These are phyloP conservation scores for Nothura maculosa DNA, from an alignment of 2,797 vertebrate genomes.

Conservation along the genomic window DNA sequence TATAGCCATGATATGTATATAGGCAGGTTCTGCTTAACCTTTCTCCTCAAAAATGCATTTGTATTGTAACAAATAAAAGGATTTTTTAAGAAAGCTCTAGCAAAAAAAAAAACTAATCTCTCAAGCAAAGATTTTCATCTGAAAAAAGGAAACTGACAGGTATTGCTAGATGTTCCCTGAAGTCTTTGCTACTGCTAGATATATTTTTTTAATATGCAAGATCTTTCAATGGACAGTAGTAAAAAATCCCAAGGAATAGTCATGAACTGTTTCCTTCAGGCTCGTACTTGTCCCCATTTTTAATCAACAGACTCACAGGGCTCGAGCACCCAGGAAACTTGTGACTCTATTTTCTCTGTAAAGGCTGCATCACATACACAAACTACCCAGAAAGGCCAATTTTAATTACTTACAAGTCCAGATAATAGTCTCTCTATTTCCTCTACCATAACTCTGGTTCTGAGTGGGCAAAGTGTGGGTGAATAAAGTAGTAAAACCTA, in stretches of 20 bases:
- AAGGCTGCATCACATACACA: fast-evolving
- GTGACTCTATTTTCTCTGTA: not conserved
- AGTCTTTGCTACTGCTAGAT: not conserved
- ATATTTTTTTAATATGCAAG: not conserved
- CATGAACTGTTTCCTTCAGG: not conserved
- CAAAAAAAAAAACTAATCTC: not conserved
- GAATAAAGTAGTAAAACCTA: not conserved
- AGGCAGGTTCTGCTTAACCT: not conserved
- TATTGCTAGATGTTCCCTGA: not conserved
- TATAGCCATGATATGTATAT: not conserved
- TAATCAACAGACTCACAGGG: not conserved
- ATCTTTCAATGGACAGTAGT: not conserved
- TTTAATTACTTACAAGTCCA: not conserved
- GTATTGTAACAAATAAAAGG: not conserved
- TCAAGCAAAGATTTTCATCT: not conserved
- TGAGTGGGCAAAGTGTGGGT: not conserved
- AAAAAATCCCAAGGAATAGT: not conserved
- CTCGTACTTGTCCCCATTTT: not conserved
- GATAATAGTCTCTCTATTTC: not conserved
- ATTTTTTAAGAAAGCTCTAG: not conserved
- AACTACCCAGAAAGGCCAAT: not conserved
- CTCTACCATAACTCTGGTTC: not conserved
- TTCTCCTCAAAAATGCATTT: not conserved
- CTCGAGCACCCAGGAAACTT: not conserved
- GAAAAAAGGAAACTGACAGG: not conserved